These are phyloP conservation scores for Drosophila atroscutellata DNA, from an alignment of 2,888 invertebrate species.

Conservation along the genomic window DNA sequence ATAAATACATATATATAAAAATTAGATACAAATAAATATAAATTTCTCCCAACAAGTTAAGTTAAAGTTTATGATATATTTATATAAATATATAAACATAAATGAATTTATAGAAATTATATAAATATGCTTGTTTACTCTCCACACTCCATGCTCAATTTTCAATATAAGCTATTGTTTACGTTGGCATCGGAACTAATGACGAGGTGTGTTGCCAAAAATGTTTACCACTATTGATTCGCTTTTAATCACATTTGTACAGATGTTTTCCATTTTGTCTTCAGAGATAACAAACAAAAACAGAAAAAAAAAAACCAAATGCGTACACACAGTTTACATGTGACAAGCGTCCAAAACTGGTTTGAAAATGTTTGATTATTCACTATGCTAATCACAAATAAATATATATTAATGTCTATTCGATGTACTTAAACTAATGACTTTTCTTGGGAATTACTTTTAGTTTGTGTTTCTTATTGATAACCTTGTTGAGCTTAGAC, in stretches of 20 bases:
- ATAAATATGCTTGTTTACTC: slow-evolving; percentile 18
- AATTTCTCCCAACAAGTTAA: too few species aligned
- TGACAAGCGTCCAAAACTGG: slow-evolving; percentile 39
- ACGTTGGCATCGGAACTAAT: slow-evolving; percentile 6
- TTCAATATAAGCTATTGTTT: slow-evolving; percentile 9
- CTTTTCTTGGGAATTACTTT: neutral
- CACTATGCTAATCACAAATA: neutral
- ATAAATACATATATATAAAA: neutral
- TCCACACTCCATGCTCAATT: neutral
- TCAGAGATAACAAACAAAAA: slow-evolving; percentile 5
- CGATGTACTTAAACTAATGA: neutral
- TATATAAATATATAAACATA: too few species aligned
- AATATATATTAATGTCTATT: neutral
- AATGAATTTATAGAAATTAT: too few species aligned
- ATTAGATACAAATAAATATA: neutral
- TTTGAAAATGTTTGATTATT: slow-evolving; percentile 30
- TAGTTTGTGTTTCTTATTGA: slow-evolving; percentile 21
- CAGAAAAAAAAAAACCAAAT: slow-evolving; percentile 28
- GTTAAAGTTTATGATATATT: too few species aligned
- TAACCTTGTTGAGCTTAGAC: slow-evolving; percentile 22
- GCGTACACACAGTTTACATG: slow-evolving; percentile 34
- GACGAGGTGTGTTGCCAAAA: slow-evolving; percentile 1
- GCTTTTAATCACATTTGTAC: slow-evolving; percentile 13
- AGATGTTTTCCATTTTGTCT: neutral
- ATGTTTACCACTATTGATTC: neutral